A percentile compares a stretch with the other conserved stretches of the same genome.
Evolutionary conservation across 2,888 invertebrate genomes (phyloP).

Genomic region (Dromius quadrimaculatus): DNA sequence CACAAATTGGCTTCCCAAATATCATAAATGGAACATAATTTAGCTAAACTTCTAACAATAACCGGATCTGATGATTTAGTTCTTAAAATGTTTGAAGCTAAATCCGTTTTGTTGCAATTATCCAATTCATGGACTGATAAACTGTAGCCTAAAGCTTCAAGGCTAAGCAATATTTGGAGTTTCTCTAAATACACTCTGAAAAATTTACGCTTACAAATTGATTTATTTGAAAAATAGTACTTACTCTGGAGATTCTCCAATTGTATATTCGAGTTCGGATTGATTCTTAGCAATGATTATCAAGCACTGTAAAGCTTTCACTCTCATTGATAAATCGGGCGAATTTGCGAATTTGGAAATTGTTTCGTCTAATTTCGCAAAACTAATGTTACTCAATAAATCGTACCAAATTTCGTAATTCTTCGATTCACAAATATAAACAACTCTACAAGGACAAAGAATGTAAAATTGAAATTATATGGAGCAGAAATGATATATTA

Average conservation of each 20-base stretch:
- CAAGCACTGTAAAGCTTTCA: slow-evolving; percentile 35
- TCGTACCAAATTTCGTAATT: not conserved
- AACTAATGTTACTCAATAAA: slow-evolving; percentile 29
- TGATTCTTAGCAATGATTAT: slow-evolving; percentile 3
- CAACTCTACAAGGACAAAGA: slow-evolving; percentile 36
- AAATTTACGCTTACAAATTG: not conserved
- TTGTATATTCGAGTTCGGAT: slow-evolving; percentile 3
- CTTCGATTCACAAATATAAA: slow-evolving; percentile 43
- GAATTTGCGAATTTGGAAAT: slow-evolving; percentile 22
- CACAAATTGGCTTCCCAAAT: slow-evolving; percentile 29
- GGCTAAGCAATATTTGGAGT: slow-evolving; percentile 32
- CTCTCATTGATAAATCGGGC: slow-evolving; percentile 24
- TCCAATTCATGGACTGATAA: slow-evolving; percentile 36
- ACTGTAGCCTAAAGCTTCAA: slow-evolving; percentile 25
- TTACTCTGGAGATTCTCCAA: slow-evolving; percentile 18
- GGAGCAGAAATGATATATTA: not conserved
- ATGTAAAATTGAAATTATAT: not conserved
- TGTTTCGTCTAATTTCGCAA: slow-evolving; percentile 32
- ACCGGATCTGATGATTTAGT: not conserved
- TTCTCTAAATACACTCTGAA: slow-evolving; percentile 33
- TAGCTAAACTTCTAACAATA: slow-evolving; percentile 18
- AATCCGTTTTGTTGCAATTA: slow-evolving; percentile 28
- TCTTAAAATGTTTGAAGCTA: slow-evolving; percentile 24
- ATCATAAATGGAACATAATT: slow-evolving; percentile 20
- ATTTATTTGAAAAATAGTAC: not conserved